Conservation (phyloP, 1,140 invertebrate genomes). For the Aricia agestis region DNA sequence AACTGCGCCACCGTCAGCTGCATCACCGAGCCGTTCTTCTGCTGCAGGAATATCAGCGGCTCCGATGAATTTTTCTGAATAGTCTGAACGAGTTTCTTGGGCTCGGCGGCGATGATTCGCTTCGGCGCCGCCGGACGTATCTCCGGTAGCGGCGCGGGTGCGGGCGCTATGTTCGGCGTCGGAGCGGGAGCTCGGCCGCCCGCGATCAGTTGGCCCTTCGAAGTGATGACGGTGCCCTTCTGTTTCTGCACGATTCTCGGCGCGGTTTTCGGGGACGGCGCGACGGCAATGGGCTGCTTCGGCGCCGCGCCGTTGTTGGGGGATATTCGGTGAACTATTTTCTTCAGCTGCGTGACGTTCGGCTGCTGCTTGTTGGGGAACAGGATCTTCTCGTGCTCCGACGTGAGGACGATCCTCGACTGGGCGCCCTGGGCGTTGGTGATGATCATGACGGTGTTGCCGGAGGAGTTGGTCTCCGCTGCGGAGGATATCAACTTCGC, state of each 20-base stretch:
- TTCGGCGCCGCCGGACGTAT: slow-evolving; percentile 56
- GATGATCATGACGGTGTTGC: slow-evolving; percentile 78
- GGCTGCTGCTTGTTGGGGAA: slow-evolving; percentile 68
- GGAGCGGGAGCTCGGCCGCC: slow-evolving; percentile 50
- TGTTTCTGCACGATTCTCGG: slow-evolving; percentile 63
- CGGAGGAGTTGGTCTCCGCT: slow-evolving; percentile 45
- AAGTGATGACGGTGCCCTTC: slow-evolving; percentile 69
- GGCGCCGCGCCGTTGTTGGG: slow-evolving; percentile 39
- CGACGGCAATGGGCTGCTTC: slow-evolving; percentile 43
- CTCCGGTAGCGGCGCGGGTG: slow-evolving; percentile 58
- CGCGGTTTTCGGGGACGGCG: slow-evolving; percentile 41
- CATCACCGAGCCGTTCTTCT: slow-evolving; percentile 67
- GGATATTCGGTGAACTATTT: slow-evolving; percentile 50
- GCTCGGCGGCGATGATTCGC: slow-evolving; percentile 48
- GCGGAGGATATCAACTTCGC: slow-evolving; percentile 65
- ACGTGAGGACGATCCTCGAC: slow-evolving; percentile 75
- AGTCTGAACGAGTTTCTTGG: slow-evolving; percentile 56
- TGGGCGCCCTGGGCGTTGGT: slow-evolving; percentile 78
- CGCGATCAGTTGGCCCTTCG: slow-evolving; percentile 76
- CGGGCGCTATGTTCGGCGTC: slow-evolving; percentile 71
- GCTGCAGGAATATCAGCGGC: slow-evolving; percentile 62
- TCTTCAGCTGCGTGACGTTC: slow-evolving; percentile 66
- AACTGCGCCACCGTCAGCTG: slow-evolving; percentile 69
- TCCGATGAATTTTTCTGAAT: slow-evolving; percentile 57
- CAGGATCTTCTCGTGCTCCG: slow-evolving; percentile 77